Evolutionary conservation across 2,888 invertebrate genomes (phyloP).

Genomic region (Sympetrum striolatum): DNA sequence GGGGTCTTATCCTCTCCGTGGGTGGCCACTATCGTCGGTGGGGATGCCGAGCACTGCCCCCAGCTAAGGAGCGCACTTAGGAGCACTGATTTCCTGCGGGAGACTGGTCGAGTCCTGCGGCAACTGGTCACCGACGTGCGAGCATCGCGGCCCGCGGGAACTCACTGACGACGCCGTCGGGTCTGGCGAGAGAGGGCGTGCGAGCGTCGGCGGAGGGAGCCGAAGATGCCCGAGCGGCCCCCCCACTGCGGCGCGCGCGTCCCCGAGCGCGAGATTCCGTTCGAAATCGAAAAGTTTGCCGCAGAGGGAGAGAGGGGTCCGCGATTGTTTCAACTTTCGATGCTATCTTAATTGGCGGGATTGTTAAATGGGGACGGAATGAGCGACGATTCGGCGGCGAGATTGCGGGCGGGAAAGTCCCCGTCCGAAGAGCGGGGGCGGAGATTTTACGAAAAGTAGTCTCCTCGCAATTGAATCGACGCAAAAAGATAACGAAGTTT

Average conservation of each 20-base stretch:
- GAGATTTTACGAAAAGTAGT: no score
- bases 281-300: neutral
- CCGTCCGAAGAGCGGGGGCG: no score
- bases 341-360: no score
- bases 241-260: slow-evolving; percentile 12
- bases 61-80: neutral
- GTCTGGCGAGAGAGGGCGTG: neutral
- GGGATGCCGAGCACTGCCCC: neutral
- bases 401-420: no score
- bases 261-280: neutral
- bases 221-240: neutral
- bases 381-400: no score
- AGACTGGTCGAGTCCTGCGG: neutral
- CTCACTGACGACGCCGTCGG: slow-evolving; percentile 33
- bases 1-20: no score
- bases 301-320: no score
- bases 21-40: no score
- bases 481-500: no score
- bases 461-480: no score
- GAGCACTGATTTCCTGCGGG: neutral
- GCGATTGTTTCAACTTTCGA: no score
- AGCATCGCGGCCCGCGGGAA: neutral
- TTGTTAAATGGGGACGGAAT: no score
- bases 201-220: neutral
- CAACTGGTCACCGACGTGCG: neutral